phyloP scores from a whole-genome alignment of 1,140 invertebrate genomes.

The Oncopeltus fasciatus region DNA sequence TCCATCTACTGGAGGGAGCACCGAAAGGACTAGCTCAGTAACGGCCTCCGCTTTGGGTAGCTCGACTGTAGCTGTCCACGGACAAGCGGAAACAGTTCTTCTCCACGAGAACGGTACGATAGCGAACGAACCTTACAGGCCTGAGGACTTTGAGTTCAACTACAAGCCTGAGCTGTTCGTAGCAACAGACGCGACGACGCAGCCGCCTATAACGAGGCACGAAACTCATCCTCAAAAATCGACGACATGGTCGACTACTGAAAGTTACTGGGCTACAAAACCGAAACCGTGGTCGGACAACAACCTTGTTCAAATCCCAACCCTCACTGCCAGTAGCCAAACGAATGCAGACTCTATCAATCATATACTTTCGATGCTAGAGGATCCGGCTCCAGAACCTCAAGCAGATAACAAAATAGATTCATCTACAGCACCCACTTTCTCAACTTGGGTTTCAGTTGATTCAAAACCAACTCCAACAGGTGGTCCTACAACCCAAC shows the following conservation, averaged over 20 bases:
- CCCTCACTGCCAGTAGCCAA: slow-evolving; percentile 33
- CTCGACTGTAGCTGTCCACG: slow-evolving; percentile 31
- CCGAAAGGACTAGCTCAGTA: slow-evolving; percentile 33
- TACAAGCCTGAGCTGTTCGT: slow-evolving; percentile 14
- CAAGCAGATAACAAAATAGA: slow-evolving; percentile 25
- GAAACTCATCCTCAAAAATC: slow-evolving; percentile 14
- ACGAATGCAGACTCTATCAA: slow-evolving; percentile 34
- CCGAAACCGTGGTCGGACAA: slow-evolving; percentile 23
- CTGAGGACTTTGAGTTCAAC: slow-evolving; percentile 37
- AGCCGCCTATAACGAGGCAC: background rate
- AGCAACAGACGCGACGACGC: slow-evolving; percentile 3
- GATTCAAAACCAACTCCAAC: slow-evolving; percentile 27
- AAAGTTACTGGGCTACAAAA: slow-evolving; percentile 2
- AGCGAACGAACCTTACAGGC: slow-evolving; percentile 40
- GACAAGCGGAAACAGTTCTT: slow-evolving; percentile 46
- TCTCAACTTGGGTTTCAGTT: slow-evolving; percentile 36
- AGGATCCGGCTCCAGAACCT: slow-evolving; percentile 25
- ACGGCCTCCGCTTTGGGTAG: slow-evolving; percentile 29
- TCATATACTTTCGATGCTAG: slow-evolving; percentile 31
- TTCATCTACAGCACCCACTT: slow-evolving; percentile 29
- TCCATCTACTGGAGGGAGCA: slow-evolving; percentile 29
- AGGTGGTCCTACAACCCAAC: slow-evolving; percentile 21
- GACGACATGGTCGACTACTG: slow-evolving; percentile 11
- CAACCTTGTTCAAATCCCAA: slow-evolving; percentile 36
- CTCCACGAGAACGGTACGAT: slow-evolving; percentile 43